Base-by-base conservation (phyloP, 1,140 invertebrate genomes). In the Eriosoma lanigerum region DNA sequence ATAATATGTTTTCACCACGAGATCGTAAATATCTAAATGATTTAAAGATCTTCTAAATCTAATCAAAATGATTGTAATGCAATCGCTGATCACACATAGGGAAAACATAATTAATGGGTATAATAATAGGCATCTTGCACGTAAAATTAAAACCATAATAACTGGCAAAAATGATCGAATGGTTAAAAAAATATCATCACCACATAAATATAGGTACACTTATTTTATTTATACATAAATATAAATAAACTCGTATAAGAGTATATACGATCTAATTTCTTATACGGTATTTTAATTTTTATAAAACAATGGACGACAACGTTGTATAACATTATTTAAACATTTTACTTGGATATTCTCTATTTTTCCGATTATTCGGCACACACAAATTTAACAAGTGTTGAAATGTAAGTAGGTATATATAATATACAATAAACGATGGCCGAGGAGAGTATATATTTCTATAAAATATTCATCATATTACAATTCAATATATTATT, bases 381-480 rank as follows among this genome's bases (percentile, higher is more conserved):
- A 66, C 44, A 68, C 66, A 48, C 66, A n/a, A 66, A 68, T 48
- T 68, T 48, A 68, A 48, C 46, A 24, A 68, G 38, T 17, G 13
- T 72, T 46, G 17, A 29, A 72, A 52, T n/a, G 48, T 52, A 52
- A 17, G 21, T 50, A 19, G n/a, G 21, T 24, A 70, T 48, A 32
- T 29, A n/a, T n/a, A 64, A n/a, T 38, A 15, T 44, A 13, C 29
- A 44, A 38, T 38, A 38, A 4, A 38, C 8, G 32, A 38, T 15
- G 32, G 10, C 26, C 26, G 38, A 68, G 15, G 21, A 70, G 15
- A 29, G 15, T 29, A 19, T n/a, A n/a, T n/a, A n/a, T 50, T 52
- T 29, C 24, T 29, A 52, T 72, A 72, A 72, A 26, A 72, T 72
- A 72, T 72, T 72, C 48, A 72, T 19, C 68, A 48, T 72, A 72